Percentiles rank a stretch among this genome's conserved stretches.
These are phyloP conservation scores for Campylorhamphus procurvoides DNA, from an alignment of 2,113 vertebrate species.

Conservation along the genomic window DNA sequence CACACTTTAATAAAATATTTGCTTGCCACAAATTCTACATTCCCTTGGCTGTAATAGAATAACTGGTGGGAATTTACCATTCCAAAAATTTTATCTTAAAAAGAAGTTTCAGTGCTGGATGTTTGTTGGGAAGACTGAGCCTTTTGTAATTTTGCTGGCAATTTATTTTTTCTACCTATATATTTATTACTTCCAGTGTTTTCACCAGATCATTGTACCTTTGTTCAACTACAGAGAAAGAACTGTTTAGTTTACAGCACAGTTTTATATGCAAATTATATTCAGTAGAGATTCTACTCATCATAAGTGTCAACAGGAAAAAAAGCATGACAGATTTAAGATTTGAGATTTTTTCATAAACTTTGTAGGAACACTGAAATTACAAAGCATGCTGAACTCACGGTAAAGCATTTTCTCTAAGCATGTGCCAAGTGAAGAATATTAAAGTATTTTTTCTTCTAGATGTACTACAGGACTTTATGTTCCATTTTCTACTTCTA, in stretches of 20 bases:
- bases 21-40: neutral
- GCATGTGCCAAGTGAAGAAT: neutral
- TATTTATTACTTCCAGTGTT: neutral
- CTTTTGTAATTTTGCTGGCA: neutral
- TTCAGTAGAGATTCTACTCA: slow-evolving; percentile 14
- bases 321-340: slow-evolving; percentile 33
- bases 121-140: neutral
- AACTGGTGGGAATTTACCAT: neutral
- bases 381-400: neutral
- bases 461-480: neutral
- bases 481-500: neutral
- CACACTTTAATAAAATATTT: neutral
- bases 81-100: neutral
- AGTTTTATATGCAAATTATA: slow-evolving; percentile 35
- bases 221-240: neutral
- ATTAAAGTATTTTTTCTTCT: neutral
- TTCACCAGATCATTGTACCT: neutral
- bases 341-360: slow-evolving; percentile 15
- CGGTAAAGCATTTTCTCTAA: slow-evolving; percentile 26
- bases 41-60: neutral
- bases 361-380: slow-evolving; percentile 36
- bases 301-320: neutral
- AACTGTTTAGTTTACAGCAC: slow-evolving; percentile 2
- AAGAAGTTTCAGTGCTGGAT: neutral
- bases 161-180: neutral